Conservation (phyloP, 2,888 invertebrate genomes). For the Crocallis elinguaria region DNA sequence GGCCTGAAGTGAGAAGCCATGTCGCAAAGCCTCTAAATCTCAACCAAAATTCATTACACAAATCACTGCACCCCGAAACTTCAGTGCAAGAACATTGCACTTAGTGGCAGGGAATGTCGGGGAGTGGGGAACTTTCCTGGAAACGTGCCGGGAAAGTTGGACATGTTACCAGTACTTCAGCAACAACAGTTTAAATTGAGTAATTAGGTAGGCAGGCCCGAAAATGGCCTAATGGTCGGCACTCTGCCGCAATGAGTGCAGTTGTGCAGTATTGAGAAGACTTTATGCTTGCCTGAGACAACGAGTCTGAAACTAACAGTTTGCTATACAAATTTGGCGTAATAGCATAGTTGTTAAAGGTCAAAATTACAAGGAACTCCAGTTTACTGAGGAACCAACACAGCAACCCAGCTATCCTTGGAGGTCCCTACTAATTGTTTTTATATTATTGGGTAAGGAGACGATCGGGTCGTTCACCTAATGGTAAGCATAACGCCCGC, state of each 20-base stretch:
- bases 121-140: conserved; percentile 48
- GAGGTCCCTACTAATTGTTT: no score
- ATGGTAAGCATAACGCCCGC: no score
- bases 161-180: conserved; percentile 21
- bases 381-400: no score
- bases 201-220: conserved; percentile 34
- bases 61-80: conserved; percentile 29
- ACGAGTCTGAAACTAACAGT: no score
- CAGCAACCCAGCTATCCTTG: no score
- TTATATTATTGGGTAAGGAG: no score
- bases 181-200: conserved; percentile 37
- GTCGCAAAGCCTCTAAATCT: background rate
- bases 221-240: conserved; percentile 21
- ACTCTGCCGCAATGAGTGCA: conserved; percentile 14
- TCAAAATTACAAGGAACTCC: no score
- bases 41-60: conserved; percentile 15
- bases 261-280: conserved; percentile 1
- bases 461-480: no score
- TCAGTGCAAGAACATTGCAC: conserved; percentile 20
- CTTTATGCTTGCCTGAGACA: background rate
- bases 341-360: no score
- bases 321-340: no score
- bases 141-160: conserved; percentile 44
- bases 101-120: conserved; percentile 31
- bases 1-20: background rate